These are phyloP conservation scores for Eulemur mongoz DNA, from an alignment of 2,797 vertebrate genomes.

Conservation along the genomic window DNA sequence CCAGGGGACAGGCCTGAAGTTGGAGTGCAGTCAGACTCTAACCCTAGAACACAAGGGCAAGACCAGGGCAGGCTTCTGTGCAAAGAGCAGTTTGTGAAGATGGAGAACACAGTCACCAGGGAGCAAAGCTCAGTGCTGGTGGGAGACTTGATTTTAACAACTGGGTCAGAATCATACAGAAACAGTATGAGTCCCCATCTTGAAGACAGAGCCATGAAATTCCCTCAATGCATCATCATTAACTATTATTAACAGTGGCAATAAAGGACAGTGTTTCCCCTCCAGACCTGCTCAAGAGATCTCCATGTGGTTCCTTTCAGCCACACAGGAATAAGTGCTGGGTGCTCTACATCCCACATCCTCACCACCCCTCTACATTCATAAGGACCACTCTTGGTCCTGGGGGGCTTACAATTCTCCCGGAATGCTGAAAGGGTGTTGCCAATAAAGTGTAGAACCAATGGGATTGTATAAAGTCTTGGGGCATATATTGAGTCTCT, in stretches of 20 bases:
- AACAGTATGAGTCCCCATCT: neutral
- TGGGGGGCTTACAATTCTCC: neutral
- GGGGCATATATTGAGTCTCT: neutral
- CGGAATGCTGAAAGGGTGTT: neutral
- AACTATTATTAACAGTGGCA: too few species aligned
- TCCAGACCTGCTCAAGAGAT: neutral
- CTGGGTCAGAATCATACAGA: neutral
- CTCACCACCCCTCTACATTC: rapidly evolving
- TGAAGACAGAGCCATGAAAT: neutral
- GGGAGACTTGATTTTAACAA: neutral
- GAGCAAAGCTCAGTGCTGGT: neutral
- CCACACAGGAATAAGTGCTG: neutral
- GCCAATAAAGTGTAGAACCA: neutral
- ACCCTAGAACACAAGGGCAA: neutral
- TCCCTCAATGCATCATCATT: neutral
- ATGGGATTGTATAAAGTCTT: neutral
- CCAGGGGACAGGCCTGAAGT: neutral
- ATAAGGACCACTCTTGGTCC: neutral
- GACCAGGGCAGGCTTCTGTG: neutral
- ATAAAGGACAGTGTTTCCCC: neutral
- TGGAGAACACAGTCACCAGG: neutral
- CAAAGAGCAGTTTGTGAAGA: neutral
- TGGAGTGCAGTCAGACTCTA: neutral
- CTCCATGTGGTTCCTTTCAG: neutral
- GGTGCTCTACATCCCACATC: neutral